These are phyloP conservation scores for Tor tambroides DNA, from an alignment of 2,113 vertebrate species.

Conservation along the genomic window DNA sequence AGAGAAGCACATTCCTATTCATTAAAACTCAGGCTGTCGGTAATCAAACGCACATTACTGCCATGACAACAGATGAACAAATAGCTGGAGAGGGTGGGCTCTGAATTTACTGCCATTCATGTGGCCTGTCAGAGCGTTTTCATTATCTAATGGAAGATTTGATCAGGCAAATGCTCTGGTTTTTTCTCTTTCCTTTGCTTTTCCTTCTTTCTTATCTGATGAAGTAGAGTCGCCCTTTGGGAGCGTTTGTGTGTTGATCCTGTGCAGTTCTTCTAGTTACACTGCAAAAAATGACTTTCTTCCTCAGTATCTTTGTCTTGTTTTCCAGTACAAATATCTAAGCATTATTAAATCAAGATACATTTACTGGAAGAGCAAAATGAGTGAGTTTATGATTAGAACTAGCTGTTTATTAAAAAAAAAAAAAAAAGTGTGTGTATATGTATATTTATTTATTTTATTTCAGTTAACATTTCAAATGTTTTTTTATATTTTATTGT, in stretches of 20 bases:
- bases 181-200: constrained; percentile 35
- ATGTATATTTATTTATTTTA: too few relatives aligned
- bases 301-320: background rate
- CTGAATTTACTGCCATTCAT: constrained; percentile 42
- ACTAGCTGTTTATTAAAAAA: too few relatives aligned
- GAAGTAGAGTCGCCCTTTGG: constrained; percentile 27
- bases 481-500: too few relatives aligned
- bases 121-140: constrained; percentile 39
- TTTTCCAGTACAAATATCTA: background rate
- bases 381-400: too few relatives aligned
- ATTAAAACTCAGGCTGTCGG: constrained; percentile 59
- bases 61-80: constrained; percentile 70
- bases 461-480: too few relatives aligned
- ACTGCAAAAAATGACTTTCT: background rate
- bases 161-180: constrained; percentile 44
- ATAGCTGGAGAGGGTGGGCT: constrained; percentile 65
- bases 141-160: constrained; percentile 52
- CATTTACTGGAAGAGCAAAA: too few relatives aligned
- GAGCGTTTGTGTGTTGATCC: background rate
- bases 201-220: constrained; percentile 18
- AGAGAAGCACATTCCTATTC: constrained; percentile 59
- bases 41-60: constrained; percentile 71
- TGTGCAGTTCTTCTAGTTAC: background rate
- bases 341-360: too few relatives aligned
- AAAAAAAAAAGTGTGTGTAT: too few relatives aligned